Percentiles rank a stretch among this genome's conserved stretches.
phyloP scores from a whole-genome alignment of 2,888 invertebrate genomes.

The Petrophora chlorosata region DNA sequence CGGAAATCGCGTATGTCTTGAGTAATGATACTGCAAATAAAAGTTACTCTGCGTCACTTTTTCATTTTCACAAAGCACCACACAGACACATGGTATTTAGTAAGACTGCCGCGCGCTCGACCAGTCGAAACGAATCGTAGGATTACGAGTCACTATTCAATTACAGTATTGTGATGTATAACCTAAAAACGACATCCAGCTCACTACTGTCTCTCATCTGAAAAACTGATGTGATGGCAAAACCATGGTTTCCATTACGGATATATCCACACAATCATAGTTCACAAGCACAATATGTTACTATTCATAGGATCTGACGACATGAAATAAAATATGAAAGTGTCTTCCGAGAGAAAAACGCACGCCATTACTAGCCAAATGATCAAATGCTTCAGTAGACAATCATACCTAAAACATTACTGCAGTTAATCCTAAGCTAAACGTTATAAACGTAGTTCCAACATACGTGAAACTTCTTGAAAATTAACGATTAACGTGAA shows the following conservation, averaged over 20 bases:
- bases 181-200: slow-evolving; percentile 83
- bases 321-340: slow-evolving; percentile 79
- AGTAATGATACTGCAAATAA: slow-evolving; percentile 80
- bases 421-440: slow-evolving; percentile 85
- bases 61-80: slow-evolving; percentile 54
- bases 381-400: slow-evolving; percentile 76
- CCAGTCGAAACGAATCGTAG: slow-evolving; percentile 60
- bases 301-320: slow-evolving; percentile 61
- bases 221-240: slow-evolving; percentile 41
- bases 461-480: slow-evolving; percentile 77
- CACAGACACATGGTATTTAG: slow-evolving; percentile 43
- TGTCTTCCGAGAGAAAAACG: slow-evolving; percentile 84
- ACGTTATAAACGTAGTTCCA: slow-evolving; percentile 66
- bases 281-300: slow-evolving; percentile 49
- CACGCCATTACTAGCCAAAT: slow-evolving; percentile 87
- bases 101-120: slow-evolving; percentile 50
- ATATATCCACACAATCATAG: slow-evolving; percentile 44
- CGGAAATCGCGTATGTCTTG: slow-evolving; percentile 83
- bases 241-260: slow-evolving; percentile 37
- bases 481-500: slow-evolving; percentile 74
- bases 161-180: slow-evolving; percentile 77
- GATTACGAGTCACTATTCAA: slow-evolving; percentile 79
- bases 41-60: slow-evolving; percentile 78
- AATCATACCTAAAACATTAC: slow-evolving; percentile 90
- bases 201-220: slow-evolving; percentile 54